phyloP scores from a whole-genome alignment of 1,140 invertebrate genomes.

The Apis dorsata region DNA sequence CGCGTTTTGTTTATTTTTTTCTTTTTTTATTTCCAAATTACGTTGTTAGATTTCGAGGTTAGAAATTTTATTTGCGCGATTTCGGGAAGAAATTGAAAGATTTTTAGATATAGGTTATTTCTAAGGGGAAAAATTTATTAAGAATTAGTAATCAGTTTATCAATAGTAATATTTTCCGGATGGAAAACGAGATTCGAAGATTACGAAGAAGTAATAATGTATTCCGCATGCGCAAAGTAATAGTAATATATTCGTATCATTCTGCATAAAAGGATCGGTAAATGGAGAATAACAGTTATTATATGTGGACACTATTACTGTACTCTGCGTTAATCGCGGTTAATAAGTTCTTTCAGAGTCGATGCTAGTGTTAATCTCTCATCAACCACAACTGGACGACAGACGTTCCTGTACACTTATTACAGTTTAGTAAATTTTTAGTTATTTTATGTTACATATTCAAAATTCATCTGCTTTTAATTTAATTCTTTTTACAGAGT shows the following conservation, averaged over 20 bases:
- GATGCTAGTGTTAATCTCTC: slow-evolving; percentile 9
- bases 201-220: not conserved
- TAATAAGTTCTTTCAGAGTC: not conserved
- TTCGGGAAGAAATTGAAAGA: too few species aligned
- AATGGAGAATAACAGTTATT: slow-evolving; percentile 1
- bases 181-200: not conserved
- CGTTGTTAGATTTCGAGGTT: too few species aligned
- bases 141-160: too few species aligned
- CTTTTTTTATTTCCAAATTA: too few species aligned
- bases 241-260: not conserved
- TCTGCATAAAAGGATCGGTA: slow-evolving; percentile 3
- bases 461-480: too few species aligned
- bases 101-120: too few species aligned
- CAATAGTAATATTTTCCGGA: not conserved
- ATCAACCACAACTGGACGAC: slow-evolving; percentile 1
- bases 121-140: too few species aligned
- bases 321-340: not conserved
- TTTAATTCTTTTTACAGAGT: not conserved
- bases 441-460: not conserved
- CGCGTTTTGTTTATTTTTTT: too few species aligned
- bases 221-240: not conserved
- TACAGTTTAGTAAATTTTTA: not conserved
- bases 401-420: not conserved
- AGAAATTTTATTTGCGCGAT: too few species aligned
- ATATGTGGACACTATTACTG: not conserved